phyloP scores from a whole-genome alignment of 2,113 vertebrate species.

The Stegostoma tigrinum region DNA sequence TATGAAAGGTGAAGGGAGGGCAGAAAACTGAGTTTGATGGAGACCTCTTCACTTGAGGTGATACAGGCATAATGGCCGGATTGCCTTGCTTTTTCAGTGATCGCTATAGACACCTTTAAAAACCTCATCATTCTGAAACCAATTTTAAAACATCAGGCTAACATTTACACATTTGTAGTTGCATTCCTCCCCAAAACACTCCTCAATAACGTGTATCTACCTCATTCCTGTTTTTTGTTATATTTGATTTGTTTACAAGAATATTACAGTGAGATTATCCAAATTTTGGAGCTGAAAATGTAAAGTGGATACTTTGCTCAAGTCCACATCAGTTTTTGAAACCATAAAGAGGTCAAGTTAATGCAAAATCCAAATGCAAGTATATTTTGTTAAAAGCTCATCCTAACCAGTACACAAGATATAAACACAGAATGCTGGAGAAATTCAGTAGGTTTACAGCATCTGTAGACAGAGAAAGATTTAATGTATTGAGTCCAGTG shows the following conservation, averaged over 20 bases:
- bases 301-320: not conserved
- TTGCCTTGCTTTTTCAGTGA: not conserved
- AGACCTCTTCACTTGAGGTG: not conserved
- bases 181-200: not conserved
- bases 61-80: not conserved
- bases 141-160: not conserved
- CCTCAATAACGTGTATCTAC: not conserved
- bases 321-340: not conserved
- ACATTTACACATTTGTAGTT: not conserved
- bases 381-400: not conserved
- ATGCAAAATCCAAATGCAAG: not conserved
- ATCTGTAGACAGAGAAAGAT: too few species aligned
- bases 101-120: not conserved
- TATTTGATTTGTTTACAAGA: not conserved
- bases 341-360: not conserved
- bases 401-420: not conserved
- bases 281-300: not conserved
- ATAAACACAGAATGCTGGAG: too few species aligned
- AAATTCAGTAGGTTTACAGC: too few species aligned
- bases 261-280: not conserved
- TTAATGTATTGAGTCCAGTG: too few species aligned
- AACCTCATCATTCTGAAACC: not conserved
- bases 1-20: not conserved
- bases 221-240: not conserved
- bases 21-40: not conserved